Conservation (phyloP, 2,797 vertebrate genomes). For the Sciurus vulgaris region DNA sequence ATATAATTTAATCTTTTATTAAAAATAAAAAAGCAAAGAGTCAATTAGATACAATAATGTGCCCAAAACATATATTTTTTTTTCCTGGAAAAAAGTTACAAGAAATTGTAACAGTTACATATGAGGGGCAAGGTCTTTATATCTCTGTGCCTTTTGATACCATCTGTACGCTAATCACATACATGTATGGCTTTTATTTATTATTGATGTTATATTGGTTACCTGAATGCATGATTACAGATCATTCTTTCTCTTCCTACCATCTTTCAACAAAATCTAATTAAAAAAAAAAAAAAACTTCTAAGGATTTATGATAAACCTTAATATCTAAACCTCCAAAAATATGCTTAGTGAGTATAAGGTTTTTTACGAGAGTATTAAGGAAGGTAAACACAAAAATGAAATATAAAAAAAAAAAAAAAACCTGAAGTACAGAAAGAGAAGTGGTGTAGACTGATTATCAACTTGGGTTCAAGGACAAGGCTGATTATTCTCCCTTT, state of each 20-base stretch:
- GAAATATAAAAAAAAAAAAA: background rate
- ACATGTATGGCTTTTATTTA: background rate
- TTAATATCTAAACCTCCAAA: background rate
- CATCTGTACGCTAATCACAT: background rate
- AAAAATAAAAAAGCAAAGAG: background rate
- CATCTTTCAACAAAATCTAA: conserved; percentile 31
- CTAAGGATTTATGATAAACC: background rate
- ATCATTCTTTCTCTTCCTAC: background rate
- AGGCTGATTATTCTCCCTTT: background rate
- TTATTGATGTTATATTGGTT: conserved; percentile 2
- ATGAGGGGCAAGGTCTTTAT: background rate
- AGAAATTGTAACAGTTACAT: background rate
- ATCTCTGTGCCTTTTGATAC: background rate
- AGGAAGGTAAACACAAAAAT: background rate
- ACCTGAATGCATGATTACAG: background rate
- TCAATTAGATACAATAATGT: background rate
- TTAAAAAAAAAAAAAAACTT: background rate
- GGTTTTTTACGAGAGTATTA: background rate
- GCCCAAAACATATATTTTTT: background rate
- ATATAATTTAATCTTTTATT: background rate
- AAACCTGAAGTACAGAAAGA: background rate
- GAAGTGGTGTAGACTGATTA: background rate
- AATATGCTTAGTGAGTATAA: background rate
- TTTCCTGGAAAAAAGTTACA: background rate
- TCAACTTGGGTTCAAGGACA: conserved; percentile 19